Evolutionary conservation across 2,888 invertebrate genomes (phyloP).

Genomic region (Eulithis prunata): DNA sequence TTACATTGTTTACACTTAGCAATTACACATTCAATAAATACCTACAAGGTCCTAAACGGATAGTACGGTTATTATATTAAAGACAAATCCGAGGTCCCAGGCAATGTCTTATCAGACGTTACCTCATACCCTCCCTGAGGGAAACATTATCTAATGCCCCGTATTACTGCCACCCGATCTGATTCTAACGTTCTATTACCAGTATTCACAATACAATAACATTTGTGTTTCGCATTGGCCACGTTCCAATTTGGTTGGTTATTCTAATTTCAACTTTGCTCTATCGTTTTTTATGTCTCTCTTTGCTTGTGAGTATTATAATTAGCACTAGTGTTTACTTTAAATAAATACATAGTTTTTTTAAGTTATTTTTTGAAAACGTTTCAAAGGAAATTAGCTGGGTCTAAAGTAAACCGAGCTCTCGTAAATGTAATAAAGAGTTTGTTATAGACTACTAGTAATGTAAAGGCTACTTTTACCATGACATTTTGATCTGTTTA

Average conservation of each 20-base stretch:
- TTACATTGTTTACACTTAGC: neutral
- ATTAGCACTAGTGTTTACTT: conserved; percentile 13
- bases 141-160: conserved; percentile 67
- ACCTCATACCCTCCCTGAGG: conserved; percentile 58
- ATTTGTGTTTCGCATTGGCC: conserved; percentile 55
- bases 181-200: conserved; percentile 60
- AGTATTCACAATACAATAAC: conserved; percentile 63
- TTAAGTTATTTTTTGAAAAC: neutral
- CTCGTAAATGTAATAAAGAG: neutral
- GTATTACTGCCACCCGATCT: conserved; percentile 63
- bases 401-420: neutral
- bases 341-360: neutral
- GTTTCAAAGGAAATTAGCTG: conserved; percentile 10
- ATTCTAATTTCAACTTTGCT: conserved; percentile 39
- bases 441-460: too few relatives aligned
- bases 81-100: conserved; percentile 68
- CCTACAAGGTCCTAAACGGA: conserved; percentile 46
- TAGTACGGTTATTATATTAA: conserved; percentile 48
- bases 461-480: neutral
- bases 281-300: conserved; percentile 34
- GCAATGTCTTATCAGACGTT: conserved; percentile 60
- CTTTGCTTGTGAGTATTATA: conserved; percentile 14
- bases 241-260: conserved; percentile 42
- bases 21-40: conserved; percentile 35
- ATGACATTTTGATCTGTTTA: neutral